Percentiles rank a stretch among this genome's conserved stretches.
Evolutionary conservation across 2,113 vertebrate species (phyloP).

Genomic region (Aldabrachelys gigantea): DNA sequence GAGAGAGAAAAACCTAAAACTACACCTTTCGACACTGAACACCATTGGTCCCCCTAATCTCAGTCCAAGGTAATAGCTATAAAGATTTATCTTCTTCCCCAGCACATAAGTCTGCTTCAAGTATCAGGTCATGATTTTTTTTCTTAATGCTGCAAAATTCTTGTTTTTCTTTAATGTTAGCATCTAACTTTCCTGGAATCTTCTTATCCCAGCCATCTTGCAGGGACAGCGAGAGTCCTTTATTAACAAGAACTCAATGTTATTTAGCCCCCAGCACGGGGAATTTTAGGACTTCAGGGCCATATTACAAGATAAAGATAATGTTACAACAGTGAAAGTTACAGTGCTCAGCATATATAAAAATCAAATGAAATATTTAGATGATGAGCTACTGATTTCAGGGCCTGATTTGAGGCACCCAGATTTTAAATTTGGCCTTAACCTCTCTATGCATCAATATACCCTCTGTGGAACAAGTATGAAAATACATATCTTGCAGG

Average conservation of each 20-base stretch:
- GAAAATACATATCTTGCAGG: not conserved
- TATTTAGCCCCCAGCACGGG: not conserved
- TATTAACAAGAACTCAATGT: not conserved
- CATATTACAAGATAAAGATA: not conserved
- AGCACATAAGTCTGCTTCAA: not conserved
- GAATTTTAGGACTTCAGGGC: not conserved
- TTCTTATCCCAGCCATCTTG: not conserved
- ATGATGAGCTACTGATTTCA: not conserved
- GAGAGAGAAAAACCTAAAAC: conserved; percentile 81
- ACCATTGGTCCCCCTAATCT: conserved; percentile 77
- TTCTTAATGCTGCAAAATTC: not conserved
- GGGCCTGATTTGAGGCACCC: not conserved
- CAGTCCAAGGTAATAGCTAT: conserved; percentile 80
- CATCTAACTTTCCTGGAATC: not conserved
- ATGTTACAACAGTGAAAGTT: not conserved
- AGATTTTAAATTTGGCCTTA: not conserved
- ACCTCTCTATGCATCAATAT: not conserved
- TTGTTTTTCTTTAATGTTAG: not conserved
- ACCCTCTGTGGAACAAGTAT: not conserved
- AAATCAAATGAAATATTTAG: not conserved
- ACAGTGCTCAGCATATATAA: not conserved
- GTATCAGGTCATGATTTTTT: rapidly evolving
- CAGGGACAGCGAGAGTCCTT: not conserved
- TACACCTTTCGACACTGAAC: conserved; percentile 76
- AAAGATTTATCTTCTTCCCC: not conserved